These are phyloP conservation scores for Stenodema calcarata DNA, from an alignment of 2,888 invertebrate species.

Conservation along the genomic window DNA sequence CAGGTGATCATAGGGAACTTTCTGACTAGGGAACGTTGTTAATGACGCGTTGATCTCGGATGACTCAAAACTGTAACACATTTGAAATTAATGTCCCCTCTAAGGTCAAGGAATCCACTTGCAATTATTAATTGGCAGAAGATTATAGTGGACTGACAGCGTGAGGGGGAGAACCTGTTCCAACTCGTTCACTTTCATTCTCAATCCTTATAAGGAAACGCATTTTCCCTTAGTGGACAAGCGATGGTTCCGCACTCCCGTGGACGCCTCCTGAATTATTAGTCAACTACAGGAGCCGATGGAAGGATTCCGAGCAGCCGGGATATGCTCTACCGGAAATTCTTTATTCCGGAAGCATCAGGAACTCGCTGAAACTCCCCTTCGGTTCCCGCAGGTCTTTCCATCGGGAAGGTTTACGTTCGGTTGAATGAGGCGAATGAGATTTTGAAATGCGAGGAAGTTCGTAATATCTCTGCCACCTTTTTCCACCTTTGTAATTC, in stretches of 20 bases:
- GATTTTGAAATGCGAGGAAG: not conserved
- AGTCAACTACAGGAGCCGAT: not conserved
- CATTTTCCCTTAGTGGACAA: not conserved
- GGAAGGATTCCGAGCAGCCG: not conserved
- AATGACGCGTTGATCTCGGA: too few relatives aligned
- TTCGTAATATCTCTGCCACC: not conserved
- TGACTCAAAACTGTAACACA: too few relatives aligned
- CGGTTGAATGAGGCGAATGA: not conserved
- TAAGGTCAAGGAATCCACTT: conserved; percentile 18
- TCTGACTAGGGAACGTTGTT: too few relatives aligned
- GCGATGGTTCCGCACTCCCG: not conserved
- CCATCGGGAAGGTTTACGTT: not conserved
- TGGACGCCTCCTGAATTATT: not conserved
- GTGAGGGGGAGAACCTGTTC: not conserved
- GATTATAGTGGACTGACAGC: not conserved
- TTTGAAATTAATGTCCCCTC: too few relatives aligned
- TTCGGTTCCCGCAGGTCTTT: not conserved
- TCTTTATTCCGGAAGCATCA: not conserved
- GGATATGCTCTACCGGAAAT: not conserved
- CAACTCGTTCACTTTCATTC: not conserved
- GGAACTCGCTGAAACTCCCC: not conserved
- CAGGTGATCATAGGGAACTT: too few relatives aligned
- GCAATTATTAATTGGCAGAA: conserved; percentile 27
- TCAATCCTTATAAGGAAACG: not conserved
- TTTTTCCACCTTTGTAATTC: not conserved